phyloP scores from a whole-genome alignment of 2,888 invertebrate species.

The Quadroppia sp. region DNA sequence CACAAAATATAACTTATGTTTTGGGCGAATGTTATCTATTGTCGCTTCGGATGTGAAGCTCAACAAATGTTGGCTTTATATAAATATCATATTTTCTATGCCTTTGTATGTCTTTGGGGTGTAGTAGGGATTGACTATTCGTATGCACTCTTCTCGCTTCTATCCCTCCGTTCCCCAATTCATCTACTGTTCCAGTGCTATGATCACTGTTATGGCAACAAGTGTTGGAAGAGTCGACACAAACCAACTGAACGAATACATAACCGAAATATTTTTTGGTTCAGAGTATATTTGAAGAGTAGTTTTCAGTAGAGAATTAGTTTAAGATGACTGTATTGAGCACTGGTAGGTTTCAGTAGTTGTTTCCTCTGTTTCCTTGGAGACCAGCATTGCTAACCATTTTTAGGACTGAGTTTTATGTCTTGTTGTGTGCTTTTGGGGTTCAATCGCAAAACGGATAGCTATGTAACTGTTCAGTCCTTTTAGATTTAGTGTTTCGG shows the following conservation, averaged over 20 bases:
- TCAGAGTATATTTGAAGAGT: not conserved
- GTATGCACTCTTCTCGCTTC: not conserved
- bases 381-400: constrained; percentile 23
- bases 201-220: constrained; percentile 26
- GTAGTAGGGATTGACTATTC: constrained; percentile 6
- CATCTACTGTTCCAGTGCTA: not conserved
- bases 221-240: constrained; percentile 18
- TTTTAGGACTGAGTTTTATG: not conserved
- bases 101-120: constrained; percentile 20
- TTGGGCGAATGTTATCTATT: not conserved
- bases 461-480: not conserved
- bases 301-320: constrained; percentile 14
- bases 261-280: constrained; percentile 2
- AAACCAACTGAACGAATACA: not conserved
- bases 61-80: constrained; percentile 30
- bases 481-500: constrained; percentile 34
- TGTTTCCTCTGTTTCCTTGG: constrained; percentile 3
- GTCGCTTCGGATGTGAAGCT: constrained; percentile 12
- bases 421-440: constrained; percentile 7
- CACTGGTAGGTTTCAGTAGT: not conserved
- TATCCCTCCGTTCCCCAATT: not conserved
- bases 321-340: not conserved
- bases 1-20: constrained; percentile 9
- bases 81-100: constrained; percentile 16
- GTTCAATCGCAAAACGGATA: not conserved